Conservation (phyloP, 2,797 vertebrate genomes). For the Phataginus tricuspis region DNA sequence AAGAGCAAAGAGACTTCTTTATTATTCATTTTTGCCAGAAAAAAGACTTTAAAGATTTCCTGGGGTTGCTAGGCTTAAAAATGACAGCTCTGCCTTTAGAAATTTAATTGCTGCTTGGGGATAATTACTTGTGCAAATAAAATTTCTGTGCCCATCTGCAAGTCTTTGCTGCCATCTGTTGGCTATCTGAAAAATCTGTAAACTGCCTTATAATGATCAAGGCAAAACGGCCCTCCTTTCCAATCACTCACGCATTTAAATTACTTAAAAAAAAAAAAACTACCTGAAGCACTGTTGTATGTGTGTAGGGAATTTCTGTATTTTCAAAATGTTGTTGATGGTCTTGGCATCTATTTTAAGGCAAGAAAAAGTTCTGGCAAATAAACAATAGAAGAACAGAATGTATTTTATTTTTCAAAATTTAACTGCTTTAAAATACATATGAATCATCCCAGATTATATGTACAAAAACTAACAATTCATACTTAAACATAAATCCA, state of each 20-base stretch:
- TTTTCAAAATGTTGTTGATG: not conserved
- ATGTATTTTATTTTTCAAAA: not conserved
- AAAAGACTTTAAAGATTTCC: constrained; percentile 78
- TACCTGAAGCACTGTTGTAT: too few relatives aligned
- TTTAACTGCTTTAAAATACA: not conserved
- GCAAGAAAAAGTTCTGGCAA: not conserved
- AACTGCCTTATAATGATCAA: not conserved
- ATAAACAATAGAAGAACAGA: not conserved
- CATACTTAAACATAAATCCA: not conserved
- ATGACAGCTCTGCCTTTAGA: constrained; percentile 77
- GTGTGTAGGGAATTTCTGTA: not conserved
- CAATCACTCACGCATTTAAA: not conserved
- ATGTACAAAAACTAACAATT: not conserved
- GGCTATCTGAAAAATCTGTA: constrained; percentile 52
- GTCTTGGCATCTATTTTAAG: not conserved
- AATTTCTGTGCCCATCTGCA: constrained; percentile 57
- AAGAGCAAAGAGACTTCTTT: constrained; percentile 68
- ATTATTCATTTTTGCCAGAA: constrained; percentile 68
- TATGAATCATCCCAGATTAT: not conserved
- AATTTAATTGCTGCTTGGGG: constrained; percentile 82
- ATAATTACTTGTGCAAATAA: constrained; percentile 81
- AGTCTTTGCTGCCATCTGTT: constrained; percentile 86
- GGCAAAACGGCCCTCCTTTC: not conserved
- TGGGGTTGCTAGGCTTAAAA: constrained; percentile 76
- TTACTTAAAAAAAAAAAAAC: not conserved